Base-by-base conservation (phyloP, 2,888 invertebrate species). In the Xanthia togata region DNA sequence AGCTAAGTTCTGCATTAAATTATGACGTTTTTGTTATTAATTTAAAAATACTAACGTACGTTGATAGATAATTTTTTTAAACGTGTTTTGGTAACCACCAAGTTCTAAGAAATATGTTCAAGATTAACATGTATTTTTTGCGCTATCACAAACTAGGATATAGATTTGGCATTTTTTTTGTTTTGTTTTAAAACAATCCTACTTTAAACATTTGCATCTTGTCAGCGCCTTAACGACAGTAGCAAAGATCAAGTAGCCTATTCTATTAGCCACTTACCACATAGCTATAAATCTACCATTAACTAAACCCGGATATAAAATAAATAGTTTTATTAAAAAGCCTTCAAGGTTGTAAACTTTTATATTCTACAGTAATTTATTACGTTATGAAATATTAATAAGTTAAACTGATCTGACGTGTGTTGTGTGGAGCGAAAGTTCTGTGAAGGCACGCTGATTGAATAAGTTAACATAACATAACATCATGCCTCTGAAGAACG, bases 271-370 rank as follows among this genome's bases (percentile, higher is more conserved):
- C 4, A 57, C 44, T 44, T 6, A 11, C 9, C 23, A 73, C 1
- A 8, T n/a, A 11, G 14, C 44, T 26, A 26, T 41, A 77, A 35
- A 44, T 50, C 31, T 2, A 17, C 5, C 14, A 26, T 8, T 8
- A n/a, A n/a, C 23, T 60, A 71, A 55, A 79, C 57, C 79, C 79
- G 79, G 72, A 78, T 72, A 72, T n/a, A 71, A 64, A 71, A 60
- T 38, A 38, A 55, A 57, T 11, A 59, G 20, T 14, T 57, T 26
- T 5, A 70, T 41, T 9, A 6, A 57, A 31, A 31, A 38, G 47
- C 57, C 17, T 11, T 50, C 57, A 81, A 79, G 68, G 73, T 53
- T 50, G 44, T 63, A n/a, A 14, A 73, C 26, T 63, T 79, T 70
- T 57, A 73, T 53, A 74, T 55, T 53, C 44, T 20, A 2, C 17